A percentile compares a stretch with the other conserved stretches of the same genome.
These are phyloP conservation scores for Garra rufa DNA, from an alignment of 2,113 vertebrate genomes.

Conservation along the genomic window DNA sequence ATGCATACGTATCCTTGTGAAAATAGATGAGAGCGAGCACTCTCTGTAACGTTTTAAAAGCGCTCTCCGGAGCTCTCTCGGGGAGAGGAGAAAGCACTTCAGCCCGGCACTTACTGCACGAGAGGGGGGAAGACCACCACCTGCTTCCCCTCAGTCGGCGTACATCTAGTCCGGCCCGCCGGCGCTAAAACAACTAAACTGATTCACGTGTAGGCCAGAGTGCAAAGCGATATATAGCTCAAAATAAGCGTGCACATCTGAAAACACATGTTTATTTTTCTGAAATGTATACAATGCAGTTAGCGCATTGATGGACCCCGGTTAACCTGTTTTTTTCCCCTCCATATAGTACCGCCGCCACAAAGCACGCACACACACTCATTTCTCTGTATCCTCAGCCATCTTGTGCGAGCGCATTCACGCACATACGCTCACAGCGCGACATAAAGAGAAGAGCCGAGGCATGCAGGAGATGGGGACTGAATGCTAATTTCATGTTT, in stretches of 20 bases:
- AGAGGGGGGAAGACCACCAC: constrained; percentile 37
- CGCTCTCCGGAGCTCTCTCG: constrained; percentile 36
- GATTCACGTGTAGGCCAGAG: constrained; percentile 7
- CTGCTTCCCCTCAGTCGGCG: constrained; percentile 26
- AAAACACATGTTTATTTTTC: background rate
- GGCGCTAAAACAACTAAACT: background rate
- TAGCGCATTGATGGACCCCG: background rate
- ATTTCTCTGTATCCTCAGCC: constrained; percentile 22
- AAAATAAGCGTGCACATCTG: background rate
- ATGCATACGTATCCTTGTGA: constrained; percentile 41
- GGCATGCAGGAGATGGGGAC: constrained; percentile 72
- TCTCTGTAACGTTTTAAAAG: constrained; percentile 39
- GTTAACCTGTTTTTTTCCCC: background rate
- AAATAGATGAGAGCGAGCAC: constrained; percentile 39
- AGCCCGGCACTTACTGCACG: constrained; percentile 47
- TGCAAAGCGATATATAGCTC: background rate
- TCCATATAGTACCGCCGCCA: background rate
- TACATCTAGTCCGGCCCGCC: background rate
- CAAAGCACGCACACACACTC: background rate
- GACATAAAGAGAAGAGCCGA: constrained; percentile 64
- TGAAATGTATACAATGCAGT: background rate
- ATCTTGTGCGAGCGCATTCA: constrained; percentile 23
- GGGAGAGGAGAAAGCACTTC: constrained; percentile 41
- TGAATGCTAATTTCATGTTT: constrained; percentile 85
- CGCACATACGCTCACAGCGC: constrained; percentile 27